Evolutionary conservation across 2,888 invertebrate genomes (phyloP), one percentile per base, ranked within the genome.

Genomic region (Protophormia terraenovae): DNA sequence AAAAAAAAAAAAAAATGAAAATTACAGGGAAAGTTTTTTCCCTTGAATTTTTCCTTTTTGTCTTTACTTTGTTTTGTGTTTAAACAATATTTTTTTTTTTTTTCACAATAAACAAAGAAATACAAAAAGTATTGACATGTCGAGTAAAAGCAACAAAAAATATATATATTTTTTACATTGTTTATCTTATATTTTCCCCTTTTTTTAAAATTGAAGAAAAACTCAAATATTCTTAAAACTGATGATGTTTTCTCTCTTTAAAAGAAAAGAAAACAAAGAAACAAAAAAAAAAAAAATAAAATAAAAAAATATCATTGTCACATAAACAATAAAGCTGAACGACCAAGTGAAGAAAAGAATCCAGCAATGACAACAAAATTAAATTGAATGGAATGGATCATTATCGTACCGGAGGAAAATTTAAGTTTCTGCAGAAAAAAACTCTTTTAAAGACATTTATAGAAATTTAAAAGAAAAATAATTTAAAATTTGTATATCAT

Each of bases 361-460:
- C 32, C 62, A 35, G 38, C 41, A 50, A 60, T 16, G 22, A 55
- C 64, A 72, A 64, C 60, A 71, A 79, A 71, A 79, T 62, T 72
- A 64, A 72, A 79, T 72, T 72, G 72, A 72, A 72, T 79, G 41
- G 32, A 55, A 55, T 32, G 72, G 62, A 64, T 72, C 72, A 64
- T 72, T 72, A 79, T 72, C 45, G 55, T 4, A 53, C 4, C 14
- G 22, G 22, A 62, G 14, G 14, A 29, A 71, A 71, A 50, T 29
- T 71, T 0, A 41, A 27, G 27, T 45, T 76, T 45, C 32, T 60
- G 27, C 2, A n/a, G 19, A 64, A 71, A 19, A 32, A 38, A 35
- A 60, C 4, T 22, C 1, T 45, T 45, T 29, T 27, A 41, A 53
- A 41, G 6, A 41, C 16, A 41, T 16, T n/a, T 16, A 45, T 16